Evolutionary conservation across 2,888 invertebrate species (phyloP), one percentile per base, ranked within the genome.

Genomic region (Stegana nigrithorax): DNA sequence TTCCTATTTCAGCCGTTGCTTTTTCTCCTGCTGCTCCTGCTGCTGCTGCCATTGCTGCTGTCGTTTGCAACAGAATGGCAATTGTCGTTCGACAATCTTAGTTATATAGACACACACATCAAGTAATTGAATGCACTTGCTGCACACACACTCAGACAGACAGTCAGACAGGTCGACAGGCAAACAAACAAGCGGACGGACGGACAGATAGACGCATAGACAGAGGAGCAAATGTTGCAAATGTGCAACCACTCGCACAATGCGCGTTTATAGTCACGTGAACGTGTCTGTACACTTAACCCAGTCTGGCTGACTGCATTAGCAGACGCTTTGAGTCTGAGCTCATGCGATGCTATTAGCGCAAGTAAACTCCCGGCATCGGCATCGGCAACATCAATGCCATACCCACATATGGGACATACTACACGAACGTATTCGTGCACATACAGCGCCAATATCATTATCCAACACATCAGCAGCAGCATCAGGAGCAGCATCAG

Each of bases 91-190:
- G 47, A 25, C 27, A 44, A 17, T 45, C 45, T 36, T 27, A 53
- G 26, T 59, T 44, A 55, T 44, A 64, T 60, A 66, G 64, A 64
- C 62, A 78, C 77, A 77, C 68, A 67, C 79, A 79, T 77, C 75
- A 71, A 73, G 78, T 75, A 75, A 75, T 79, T 75, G 75, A 77
- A 77, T 77, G 70, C 73, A 68, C 68, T 74, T 68, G 67, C 63
- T 58, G 56, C 60, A 62, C 64, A n/a, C n/a, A n/a, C n/a, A n/a
- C n/a, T n/a, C n/a, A n/a, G 62, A 60, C 45, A 61, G 55, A 14
- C 25, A 44, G 64, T n/a, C 36, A 27, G 50, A 47, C 26, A 14
- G 45, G 44, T 6, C 17, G 14, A 59, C 36, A n/a, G n/a, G n/a
- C n/a, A n/a, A n/a, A n/a, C n/a, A n/a, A n/a, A n/a, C n/a, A n/a